Evolutionary conservation across 2,888 invertebrate species (phyloP).

Genomic region (Mesorhabditis belari): DNA sequence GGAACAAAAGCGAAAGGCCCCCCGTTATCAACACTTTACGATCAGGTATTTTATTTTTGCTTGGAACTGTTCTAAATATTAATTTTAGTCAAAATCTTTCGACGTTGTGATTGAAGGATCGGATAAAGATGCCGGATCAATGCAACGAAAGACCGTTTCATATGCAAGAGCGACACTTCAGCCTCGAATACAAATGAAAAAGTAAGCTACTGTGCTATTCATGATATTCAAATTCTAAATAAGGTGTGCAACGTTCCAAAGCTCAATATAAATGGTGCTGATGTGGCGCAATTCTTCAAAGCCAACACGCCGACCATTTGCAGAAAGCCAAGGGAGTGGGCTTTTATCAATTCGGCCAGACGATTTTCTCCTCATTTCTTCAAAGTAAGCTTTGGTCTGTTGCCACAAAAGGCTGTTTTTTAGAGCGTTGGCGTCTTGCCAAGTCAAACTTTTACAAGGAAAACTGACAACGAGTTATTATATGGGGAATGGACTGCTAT

Average conservation of each 20-base stretch:
- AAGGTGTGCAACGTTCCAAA: conserved; percentile 46
- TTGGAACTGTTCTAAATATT: not conserved
- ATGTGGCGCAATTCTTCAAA: conserved; percentile 39
- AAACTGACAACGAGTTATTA: conserved; percentile 11
- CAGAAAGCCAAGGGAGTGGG: conserved; percentile 33
- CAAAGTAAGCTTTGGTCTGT: conserved; percentile 6
- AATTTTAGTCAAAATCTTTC: too few species aligned
- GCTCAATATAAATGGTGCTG: conserved; percentile 38
- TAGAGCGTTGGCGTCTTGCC: conserved; percentile 7
- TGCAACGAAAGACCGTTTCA: not conserved
- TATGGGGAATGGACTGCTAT: not conserved
- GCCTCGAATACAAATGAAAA: not conserved
- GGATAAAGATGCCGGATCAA: not conserved
- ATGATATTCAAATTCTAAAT: not conserved
- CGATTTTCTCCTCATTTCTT: conserved; percentile 16
- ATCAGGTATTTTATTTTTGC: not conserved
- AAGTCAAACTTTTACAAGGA: conserved; percentile 15
- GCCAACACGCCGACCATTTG: conserved; percentile 32
- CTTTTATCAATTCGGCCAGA: conserved; percentile 34
- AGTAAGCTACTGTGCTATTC: not conserved
- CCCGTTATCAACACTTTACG: not conserved
- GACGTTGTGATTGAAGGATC: not conserved
- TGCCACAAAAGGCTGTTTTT: not conserved
- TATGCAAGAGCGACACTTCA: not conserved
- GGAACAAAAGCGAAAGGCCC: not conserved